Evolutionary conservation across 2,888 invertebrate species (phyloP).

Genomic region (Sinhomidia bicolor): DNA sequence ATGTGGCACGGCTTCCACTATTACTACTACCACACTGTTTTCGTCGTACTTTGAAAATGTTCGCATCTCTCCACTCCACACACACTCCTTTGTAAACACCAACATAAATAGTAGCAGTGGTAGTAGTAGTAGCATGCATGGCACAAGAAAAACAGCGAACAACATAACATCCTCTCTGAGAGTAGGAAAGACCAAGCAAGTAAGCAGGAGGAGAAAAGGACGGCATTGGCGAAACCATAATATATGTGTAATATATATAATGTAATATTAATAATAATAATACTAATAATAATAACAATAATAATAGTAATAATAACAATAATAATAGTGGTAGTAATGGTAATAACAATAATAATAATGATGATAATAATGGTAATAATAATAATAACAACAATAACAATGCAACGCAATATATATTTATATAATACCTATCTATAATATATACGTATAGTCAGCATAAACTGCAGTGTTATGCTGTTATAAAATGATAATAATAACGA

Average conservation of each 20-base stretch:
- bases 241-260: slow-evolving; percentile 15
- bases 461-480: neutral
- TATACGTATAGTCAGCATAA: neutral
- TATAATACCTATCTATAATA: neutral
- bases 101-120: neutral
- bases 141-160: neutral
- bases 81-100: neutral
- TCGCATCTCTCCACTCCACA: neutral
- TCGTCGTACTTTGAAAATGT: neutral
- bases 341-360: slow-evolving; percentile 18
- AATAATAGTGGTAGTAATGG: slow-evolving; percentile 18
- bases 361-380: slow-evolving; percentile 36
- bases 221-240: slow-evolving; percentile 19
- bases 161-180: too few relatives aligned
- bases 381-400: slow-evolving; percentile 22
- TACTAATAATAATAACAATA: neutral
- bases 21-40: neutral
- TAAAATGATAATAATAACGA: neutral
- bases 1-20: too few relatives aligned
- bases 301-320: slow-evolving; percentile 29
- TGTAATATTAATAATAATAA: slow-evolving; percentile 7
- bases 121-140: neutral
- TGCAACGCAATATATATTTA: neutral
- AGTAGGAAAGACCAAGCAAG: too few relatives aligned
- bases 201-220: neutral